Percentiles rank a stretch among this genome's conserved stretches.
phyloP scores from a whole-genome alignment of 2,113 vertebrate genomes.

The Procavia capensis region DNA sequence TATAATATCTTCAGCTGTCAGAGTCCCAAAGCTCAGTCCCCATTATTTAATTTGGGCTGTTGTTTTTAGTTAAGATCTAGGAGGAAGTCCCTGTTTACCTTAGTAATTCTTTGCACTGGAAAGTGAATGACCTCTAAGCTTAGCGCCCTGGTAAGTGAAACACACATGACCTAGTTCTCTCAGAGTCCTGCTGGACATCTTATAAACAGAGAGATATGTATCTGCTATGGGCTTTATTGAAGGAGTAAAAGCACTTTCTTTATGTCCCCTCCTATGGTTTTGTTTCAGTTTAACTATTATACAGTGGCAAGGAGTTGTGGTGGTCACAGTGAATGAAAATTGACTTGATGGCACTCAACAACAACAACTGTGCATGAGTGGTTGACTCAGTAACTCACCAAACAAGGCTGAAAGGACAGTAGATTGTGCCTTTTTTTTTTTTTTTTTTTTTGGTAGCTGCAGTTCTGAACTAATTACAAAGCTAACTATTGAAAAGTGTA shows the following conservation, averaged over 20 bases:
- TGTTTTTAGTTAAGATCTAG: conserved; percentile 27
- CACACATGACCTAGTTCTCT: conserved; percentile 28
- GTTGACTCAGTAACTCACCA: not conserved
- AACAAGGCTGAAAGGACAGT: not conserved
- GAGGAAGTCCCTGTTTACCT: not conserved
- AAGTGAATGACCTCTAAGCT: conserved; percentile 27
- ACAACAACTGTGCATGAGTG: not conserved
- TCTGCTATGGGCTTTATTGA: not conserved
- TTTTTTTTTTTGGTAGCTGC: not conserved
- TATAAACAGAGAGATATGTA: not conserved
- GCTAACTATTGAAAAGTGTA: conserved; percentile 3
- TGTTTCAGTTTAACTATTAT: not conserved
- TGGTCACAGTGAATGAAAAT: not conserved
- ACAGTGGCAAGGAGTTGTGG: not conserved
- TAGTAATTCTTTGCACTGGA: conserved; percentile 28
- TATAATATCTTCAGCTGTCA: not conserved
- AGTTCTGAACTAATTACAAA: conserved; percentile 21
- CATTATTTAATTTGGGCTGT: not conserved
- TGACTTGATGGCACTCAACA: not conserved
- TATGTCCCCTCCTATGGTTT: not conserved
- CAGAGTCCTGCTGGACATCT: not conserved
- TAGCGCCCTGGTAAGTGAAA: conserved; percentile 19
- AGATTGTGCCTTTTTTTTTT: not conserved
- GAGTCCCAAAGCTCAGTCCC: not conserved
- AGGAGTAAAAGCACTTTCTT: not conserved